Conservation (phyloP, 2,797 vertebrate species). For the Rhinatrema bivittatum region DNA sequence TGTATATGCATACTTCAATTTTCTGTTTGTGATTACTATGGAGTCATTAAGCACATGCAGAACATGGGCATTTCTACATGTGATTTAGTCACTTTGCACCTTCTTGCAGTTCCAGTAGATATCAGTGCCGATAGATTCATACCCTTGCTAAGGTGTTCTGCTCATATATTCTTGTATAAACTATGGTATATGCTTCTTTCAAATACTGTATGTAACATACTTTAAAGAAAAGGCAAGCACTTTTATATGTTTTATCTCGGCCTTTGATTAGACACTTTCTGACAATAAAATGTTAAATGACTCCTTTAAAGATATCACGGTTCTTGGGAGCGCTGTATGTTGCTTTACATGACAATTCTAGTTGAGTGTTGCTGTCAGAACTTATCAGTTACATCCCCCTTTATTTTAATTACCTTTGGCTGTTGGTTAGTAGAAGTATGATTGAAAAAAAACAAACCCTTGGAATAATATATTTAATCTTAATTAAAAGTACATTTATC, state of each 20-base stretch:
- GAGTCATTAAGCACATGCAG: conserved; percentile 33
- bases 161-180: conserved; percentile 34
- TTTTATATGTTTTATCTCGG: conserved; percentile 56
- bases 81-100: conserved; percentile 24
- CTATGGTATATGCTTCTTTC: conserved; percentile 38
- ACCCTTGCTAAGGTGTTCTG: conserved; percentile 28
- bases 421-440: conserved; percentile 53
- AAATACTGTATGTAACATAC: conserved; percentile 41
- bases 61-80: conserved; percentile 31
- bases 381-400: conserved; percentile 48
- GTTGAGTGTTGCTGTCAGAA: conserved; percentile 40
- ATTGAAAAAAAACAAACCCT: conserved; percentile 54
- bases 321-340: conserved; percentile 43
- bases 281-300: conserved; percentile 25
- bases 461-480: conserved; percentile 67
- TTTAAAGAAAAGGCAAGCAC: conserved; percentile 53
- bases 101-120: conserved; percentile 28
- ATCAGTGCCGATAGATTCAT: conserved; percentile 37
- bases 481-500: conserved; percentile 61
- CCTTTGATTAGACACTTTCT: conserved; percentile 34
- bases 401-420: conserved; percentile 60
- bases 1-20: conserved; percentile 32
- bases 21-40: conserved; percentile 33
- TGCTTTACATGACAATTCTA: conserved; percentile 34
- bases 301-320: conserved; percentile 26